Conservation (phyloP, 2,113 vertebrate species). For the Melanotaenia duboulayi region DNA sequence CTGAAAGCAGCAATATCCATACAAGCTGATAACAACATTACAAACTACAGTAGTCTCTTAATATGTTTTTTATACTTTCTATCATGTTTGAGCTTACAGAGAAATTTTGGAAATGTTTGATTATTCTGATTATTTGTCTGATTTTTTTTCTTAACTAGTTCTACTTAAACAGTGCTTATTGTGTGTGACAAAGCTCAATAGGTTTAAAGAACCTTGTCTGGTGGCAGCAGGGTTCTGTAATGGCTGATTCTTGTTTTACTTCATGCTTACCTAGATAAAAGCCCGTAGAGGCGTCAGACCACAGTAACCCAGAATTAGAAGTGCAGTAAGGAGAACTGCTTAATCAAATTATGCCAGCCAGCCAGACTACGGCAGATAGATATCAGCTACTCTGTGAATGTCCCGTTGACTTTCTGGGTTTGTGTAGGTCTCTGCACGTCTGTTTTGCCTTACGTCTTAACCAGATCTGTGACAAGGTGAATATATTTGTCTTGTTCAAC, state of each 20-base stretch:
- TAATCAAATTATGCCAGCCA: background rate
- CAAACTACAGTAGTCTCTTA: background rate
- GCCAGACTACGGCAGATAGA: background rate
- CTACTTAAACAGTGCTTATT: no score
- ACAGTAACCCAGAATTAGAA: background rate
- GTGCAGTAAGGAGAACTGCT: background rate
- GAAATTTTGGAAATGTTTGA: background rate
- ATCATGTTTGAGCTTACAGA: background rate
- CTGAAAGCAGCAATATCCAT: background rate
- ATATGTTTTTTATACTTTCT: background rate
- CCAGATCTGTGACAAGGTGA: slow-evolving; percentile 48
- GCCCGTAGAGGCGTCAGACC: background rate
- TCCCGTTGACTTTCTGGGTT: slow-evolving; percentile 25
- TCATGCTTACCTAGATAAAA: background rate
- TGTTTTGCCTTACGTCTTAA: slow-evolving; percentile 5
- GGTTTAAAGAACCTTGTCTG: background rate
- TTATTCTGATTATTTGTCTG: background rate
- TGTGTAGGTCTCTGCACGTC: background rate
- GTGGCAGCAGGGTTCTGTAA: background rate
- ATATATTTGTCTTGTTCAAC: slow-evolving; percentile 33
- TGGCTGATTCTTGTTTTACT: background rate
- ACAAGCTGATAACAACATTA: background rate
- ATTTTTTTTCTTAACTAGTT: background rate
- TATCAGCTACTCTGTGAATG: slow-evolving; percentile 4
- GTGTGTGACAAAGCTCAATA: background rate